Conservation (phyloP, 2,888 invertebrate species). For the Fragum fragum region DNA sequence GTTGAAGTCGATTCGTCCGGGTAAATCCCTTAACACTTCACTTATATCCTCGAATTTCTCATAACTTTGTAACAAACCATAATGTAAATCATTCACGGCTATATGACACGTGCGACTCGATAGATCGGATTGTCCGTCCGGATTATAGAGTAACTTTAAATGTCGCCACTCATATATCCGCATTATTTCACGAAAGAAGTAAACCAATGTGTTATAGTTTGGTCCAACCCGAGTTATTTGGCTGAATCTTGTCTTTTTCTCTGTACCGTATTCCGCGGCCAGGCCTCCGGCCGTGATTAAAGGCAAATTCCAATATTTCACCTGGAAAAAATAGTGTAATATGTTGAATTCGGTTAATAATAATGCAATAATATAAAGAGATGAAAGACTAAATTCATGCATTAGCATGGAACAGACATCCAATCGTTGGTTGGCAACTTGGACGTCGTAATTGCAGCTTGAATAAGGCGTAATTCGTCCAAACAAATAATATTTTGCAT, state of each 20-base stretch:
- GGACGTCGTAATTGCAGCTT: too few relatives aligned
- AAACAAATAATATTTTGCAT: too few relatives aligned
- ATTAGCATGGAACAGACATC: too few relatives aligned
- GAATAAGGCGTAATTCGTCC: too few relatives aligned
- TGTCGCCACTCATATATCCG: constrained; percentile 70
- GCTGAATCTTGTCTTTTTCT: constrained; percentile 89
- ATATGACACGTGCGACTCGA: constrained; percentile 77
- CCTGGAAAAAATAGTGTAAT: too few relatives aligned
- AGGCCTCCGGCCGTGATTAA: constrained; percentile 91
- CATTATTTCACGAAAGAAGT: constrained; percentile 68
- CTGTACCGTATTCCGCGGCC: constrained; percentile 82
- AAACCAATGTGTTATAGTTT: constrained; percentile 74
- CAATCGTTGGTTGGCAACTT: too few relatives aligned
- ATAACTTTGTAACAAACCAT: constrained; percentile 72
- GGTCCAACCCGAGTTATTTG: constrained; percentile 90
- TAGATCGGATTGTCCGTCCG: constrained; percentile 73
- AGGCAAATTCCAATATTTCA: constrained; percentile 92
- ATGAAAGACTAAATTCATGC: too few relatives aligned
- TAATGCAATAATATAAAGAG: too few relatives aligned
- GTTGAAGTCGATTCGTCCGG: constrained; percentile 65
- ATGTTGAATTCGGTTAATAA: too few relatives aligned
- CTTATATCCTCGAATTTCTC: constrained; percentile 70
- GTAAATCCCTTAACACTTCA: constrained; percentile 63
- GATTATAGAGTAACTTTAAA: constrained; percentile 75
- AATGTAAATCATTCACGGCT: constrained; percentile 76